A percentile compares a stretch with the other conserved stretches of the same genome.
Conservation (phyloP, 2,113 vertebrate genomes). For the Apaloderma vittatum region DNA sequence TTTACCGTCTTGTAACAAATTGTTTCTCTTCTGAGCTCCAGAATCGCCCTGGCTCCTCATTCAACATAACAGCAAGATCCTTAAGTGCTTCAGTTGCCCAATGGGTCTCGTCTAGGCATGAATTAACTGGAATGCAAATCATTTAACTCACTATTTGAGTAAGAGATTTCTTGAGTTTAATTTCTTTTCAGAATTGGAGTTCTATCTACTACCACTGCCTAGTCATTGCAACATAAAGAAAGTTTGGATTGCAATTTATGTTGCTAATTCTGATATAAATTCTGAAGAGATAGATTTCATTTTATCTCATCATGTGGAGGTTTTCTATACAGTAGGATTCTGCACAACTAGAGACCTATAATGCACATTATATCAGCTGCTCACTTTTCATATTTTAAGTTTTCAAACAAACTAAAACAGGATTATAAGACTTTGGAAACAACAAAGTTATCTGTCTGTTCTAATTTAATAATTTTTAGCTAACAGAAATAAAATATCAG, state of each 20-base stretch:
- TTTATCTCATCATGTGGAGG: background rate
- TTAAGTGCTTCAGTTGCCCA: background rate
- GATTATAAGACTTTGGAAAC: background rate
- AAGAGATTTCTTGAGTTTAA: background rate
- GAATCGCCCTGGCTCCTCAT: background rate
- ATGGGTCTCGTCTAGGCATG: background rate
- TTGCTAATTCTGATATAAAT: background rate
- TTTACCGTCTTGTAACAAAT: background rate
- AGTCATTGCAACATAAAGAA: background rate
- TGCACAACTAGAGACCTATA: background rate
- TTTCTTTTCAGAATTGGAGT: background rate
- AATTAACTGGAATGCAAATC: background rate
- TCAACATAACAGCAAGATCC: background rate
- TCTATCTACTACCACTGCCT: background rate
- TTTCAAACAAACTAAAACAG: conserved; percentile 13
- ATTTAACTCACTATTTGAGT: background rate
- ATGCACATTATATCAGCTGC: background rate
- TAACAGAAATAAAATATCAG: background rate
- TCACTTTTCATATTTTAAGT: background rate
- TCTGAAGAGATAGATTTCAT: background rate
- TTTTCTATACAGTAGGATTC: background rate
- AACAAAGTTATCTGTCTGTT: background rate
- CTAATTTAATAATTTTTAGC: background rate
- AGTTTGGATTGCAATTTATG: background rate
- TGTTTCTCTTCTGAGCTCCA: background rate